These are phyloP conservation scores for Bombyx mandarina DNA, from an alignment of 1,140 invertebrate genomes.

Conservation along the genomic window DNA sequence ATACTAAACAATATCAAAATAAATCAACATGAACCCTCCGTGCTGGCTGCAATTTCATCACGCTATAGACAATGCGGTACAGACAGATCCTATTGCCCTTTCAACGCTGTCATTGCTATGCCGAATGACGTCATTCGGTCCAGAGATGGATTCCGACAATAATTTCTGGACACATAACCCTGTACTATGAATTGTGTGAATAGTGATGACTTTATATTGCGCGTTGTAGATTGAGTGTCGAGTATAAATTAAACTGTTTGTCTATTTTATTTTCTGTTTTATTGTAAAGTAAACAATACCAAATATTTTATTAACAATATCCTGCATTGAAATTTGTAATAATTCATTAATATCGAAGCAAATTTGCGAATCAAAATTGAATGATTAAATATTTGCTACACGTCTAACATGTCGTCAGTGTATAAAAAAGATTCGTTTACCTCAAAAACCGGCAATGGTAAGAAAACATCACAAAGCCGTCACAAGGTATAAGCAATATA, in stretches of 20 bases:
- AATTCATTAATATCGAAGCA: too few relatives aligned
- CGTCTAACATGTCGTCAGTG: too few relatives aligned
- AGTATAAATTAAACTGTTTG: too few relatives aligned
- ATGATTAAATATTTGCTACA: too few relatives aligned
- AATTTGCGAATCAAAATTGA: too few relatives aligned
- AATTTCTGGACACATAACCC: slow-evolving; percentile 46
- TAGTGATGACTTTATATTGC: slow-evolving; percentile 14
- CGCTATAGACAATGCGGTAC: slow-evolving; percentile 34
- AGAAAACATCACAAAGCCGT: background rate
- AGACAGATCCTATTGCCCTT: slow-evolving; percentile 49
- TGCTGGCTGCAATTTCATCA: slow-evolving; percentile 24
- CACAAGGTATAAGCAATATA: slow-evolving; percentile 18
- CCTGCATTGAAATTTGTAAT: too few relatives aligned
- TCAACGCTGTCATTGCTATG: slow-evolving; percentile 56
- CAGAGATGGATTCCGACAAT: slow-evolving; percentile 62
- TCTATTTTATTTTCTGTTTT: too few relatives aligned
- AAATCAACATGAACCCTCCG: slow-evolving; percentile 14
- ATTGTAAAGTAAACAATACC: too few relatives aligned
- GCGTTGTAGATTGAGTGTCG: background rate
- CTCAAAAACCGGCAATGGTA: slow-evolving; percentile 27
- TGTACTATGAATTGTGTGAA: slow-evolving; percentile 15
- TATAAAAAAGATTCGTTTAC: background rate
- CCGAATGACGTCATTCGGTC: slow-evolving; percentile 61
- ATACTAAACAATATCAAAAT: background rate
- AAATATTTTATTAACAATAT: too few relatives aligned